phyloP scores from a whole-genome alignment of 2,797 vertebrate genomes.

The Xenentodon cancila region DNA sequence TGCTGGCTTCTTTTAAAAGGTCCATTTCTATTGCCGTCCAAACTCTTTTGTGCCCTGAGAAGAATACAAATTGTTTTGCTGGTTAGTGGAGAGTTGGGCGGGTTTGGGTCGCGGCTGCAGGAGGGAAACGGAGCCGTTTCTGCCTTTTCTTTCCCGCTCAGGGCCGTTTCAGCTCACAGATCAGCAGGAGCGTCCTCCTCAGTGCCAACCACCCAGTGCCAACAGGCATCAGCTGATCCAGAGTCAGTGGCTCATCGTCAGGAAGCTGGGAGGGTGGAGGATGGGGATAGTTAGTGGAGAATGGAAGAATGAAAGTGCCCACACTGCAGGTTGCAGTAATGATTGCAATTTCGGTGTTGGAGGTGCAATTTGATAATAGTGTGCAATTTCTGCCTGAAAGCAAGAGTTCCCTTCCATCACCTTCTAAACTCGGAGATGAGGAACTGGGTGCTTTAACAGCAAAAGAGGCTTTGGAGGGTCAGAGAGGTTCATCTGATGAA shows the following conservation, averaged over 20 bases:
- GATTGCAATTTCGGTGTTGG: conserved; percentile 51
- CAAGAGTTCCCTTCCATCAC: conserved; percentile 17
- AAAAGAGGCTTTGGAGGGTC: conserved; percentile 11
- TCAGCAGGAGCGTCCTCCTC: conserved; percentile 53
- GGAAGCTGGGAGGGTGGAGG: background rate
- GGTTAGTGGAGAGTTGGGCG: background rate
- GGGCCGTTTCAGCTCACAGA: conserved; percentile 62
- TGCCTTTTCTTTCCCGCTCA: conserved; percentile 46
- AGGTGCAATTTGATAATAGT: conserved; percentile 64
- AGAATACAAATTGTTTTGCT: conserved; percentile 3
- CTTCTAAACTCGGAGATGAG: conserved; percentile 5
- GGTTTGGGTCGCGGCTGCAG: background rate
- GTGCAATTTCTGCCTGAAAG: conserved; percentile 60
- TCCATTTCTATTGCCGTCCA: conserved; percentile 1
- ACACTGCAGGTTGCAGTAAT: conserved; percentile 30
- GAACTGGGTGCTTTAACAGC: conserved; percentile 4
- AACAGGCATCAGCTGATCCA: conserved; percentile 54
- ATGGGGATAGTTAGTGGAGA: background rate
- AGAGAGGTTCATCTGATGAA: conserved; percentile 2
- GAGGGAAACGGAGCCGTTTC: conserved; percentile 5
- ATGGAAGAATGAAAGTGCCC: conserved; percentile 12
- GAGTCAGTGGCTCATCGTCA: conserved; percentile 37
- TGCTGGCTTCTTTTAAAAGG: conserved; percentile 28
- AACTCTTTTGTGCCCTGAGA: conserved; percentile 31
- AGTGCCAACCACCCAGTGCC: conserved; percentile 72